Evolutionary conservation across 2,888 invertebrate genomes (phyloP).

Genomic region (Dicranocentrus wangi): DNA sequence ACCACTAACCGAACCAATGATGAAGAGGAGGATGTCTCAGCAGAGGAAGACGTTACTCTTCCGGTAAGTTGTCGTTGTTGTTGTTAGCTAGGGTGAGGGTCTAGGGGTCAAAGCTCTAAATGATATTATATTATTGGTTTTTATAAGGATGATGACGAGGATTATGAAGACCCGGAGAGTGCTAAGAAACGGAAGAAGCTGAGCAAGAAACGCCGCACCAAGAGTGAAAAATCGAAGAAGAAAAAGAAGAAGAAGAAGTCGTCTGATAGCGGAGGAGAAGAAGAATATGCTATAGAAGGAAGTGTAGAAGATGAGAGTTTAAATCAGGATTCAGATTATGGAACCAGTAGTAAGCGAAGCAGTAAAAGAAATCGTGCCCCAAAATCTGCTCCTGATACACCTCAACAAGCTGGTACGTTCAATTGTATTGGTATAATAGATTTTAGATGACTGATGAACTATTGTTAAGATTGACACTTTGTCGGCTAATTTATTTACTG

Average conservation of each 20-base stretch:
- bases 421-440: no score
- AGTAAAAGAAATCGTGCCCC: constrained; percentile 77
- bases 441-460: no score
- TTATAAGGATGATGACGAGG: constrained; percentile 83
- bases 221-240: constrained; percentile 92
- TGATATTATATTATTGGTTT: no score
- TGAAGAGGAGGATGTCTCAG: constrained; percentile 66
- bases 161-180: constrained; percentile 79
- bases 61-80: no score
- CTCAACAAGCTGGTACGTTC: constrained; percentile 58
- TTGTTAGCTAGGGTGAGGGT: no score
- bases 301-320: constrained; percentile 78
- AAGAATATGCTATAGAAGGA: constrained; percentile 73
- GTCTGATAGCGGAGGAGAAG: constrained; percentile 80
- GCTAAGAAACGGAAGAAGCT: constrained; percentile 88
- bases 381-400: constrained; percentile 68
- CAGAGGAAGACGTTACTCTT: constrained; percentile 58
- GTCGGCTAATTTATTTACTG: no score
- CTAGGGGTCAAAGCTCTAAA: no score
- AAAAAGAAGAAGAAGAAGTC: constrained; percentile 95
- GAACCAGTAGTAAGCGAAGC: constrained; percentile 80
- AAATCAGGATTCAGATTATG: constrained; percentile 84
- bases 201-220: constrained; percentile 93
- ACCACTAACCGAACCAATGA: constrained; percentile 30
- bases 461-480: no score